Evolutionary conservation across 2,797 vertebrate genomes (phyloP), one percentile per base, ranked within the genome.

Genomic region (Leucoraja ocellata): DNA sequence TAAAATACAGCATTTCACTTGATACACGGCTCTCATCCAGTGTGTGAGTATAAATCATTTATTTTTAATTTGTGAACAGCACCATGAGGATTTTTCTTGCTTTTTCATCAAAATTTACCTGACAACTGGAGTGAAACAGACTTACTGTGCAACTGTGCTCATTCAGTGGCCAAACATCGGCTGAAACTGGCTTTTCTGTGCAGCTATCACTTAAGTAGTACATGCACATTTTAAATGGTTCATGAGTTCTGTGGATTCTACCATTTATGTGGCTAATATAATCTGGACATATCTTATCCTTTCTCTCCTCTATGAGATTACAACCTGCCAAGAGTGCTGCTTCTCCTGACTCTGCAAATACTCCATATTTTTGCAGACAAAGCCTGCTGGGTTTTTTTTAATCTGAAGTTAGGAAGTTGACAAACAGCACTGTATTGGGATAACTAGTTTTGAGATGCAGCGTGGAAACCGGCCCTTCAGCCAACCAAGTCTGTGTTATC

Each of bases 41-140:
- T 36, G 8, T 7, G 21, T 68, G 32, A 36, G 4, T 14, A 36
- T 18, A 21, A 6, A 68, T 7, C n/a, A 36, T 65, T 68, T 88
- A 88, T 68, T 68, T 88, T 88, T 32, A 74, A 88, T 68, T 61
- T 88, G 84, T 36, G 84, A 88, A 32, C n/a, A 36, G 65, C 32
- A 32, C 28, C 63, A 36, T 68, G 16, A 21, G n/a, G 16, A 68
- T 36, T 36, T 86, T 65, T 36, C 63, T 68, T 88, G 61, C 14
- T 63, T 88, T 68, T 36, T 32, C 16, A 68, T 68, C 6, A 88
- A 36, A 63, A 36, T 32, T 68, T 23, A 88, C 63, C 16, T 88
- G 63, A 88, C 16, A 68, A 21, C 61, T 21, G 32, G 63, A 88
- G n/a, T 68, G 16, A 68, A 88, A 65, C 8, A 23, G 71, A 74